phyloP scores from a whole-genome alignment of 2,113 vertebrate genomes.

The Daboia siamensis region DNA sequence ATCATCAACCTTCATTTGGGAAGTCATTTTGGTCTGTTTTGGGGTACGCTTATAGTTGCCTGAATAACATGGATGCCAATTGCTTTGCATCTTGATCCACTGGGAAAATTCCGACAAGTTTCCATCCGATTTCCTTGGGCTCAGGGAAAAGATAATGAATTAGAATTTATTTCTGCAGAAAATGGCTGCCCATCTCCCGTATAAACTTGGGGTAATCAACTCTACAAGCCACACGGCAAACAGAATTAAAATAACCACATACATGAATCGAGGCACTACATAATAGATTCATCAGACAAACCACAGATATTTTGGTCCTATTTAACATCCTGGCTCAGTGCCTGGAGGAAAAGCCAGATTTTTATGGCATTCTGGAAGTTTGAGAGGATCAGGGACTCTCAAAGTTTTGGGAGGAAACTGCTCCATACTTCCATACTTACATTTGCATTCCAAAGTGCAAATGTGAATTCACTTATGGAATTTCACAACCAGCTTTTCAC shows the following conservation, averaged over 20 bases:
- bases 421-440: neutral
- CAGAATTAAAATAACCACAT: neutral
- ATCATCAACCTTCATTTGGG: slow-evolving; percentile 23
- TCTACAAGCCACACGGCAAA: neutral
- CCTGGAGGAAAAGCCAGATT: neutral
- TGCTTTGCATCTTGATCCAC: neutral
- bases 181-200: neutral
- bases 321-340: neutral
- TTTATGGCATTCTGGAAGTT: neutral
- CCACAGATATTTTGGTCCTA: neutral
- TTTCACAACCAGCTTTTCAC: neutral
- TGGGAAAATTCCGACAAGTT: neutral
- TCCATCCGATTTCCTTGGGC: neutral
- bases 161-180: neutral
- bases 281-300: neutral
- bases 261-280: neutral
- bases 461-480: neutral
- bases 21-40: slow-evolving; percentile 8
- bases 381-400: neutral
- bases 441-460: neutral
- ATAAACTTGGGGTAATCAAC: neutral
- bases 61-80: neutral
- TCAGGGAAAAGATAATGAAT: neutral
- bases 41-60: neutral
- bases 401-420: neutral